These are phyloP conservation scores for Speoplatyrhinus poulsoni DNA, from an alignment of 2,113 vertebrate species.

Conservation along the genomic window DNA sequence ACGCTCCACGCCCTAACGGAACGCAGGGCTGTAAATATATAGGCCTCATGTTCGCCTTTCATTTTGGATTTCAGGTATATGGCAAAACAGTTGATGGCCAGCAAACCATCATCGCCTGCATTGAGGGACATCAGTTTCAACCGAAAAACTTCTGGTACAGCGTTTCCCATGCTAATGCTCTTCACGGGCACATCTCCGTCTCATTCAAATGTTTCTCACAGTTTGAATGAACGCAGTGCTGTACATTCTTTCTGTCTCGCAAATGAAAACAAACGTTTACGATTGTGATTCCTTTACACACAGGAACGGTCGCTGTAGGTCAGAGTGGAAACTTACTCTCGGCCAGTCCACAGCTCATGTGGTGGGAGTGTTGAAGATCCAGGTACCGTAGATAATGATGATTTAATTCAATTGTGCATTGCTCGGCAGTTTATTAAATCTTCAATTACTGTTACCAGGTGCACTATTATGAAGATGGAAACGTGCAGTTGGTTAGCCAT, in stretches of 20 bases:
- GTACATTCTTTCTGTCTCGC: not conserved
- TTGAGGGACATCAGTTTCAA: slow-evolving; percentile 98
- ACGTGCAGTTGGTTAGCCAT: slow-evolving; percentile 98
- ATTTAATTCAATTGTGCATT: not conserved
- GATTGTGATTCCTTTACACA: slow-evolving; percentile 19
- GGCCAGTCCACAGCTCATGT: slow-evolving; percentile 93
- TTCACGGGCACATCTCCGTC: slow-evolving; percentile 5
- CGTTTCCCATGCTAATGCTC: not conserved
- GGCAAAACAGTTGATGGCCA: slow-evolving; percentile 97
- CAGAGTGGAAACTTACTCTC: slow-evolving; percentile 98
- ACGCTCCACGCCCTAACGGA: not conserved
- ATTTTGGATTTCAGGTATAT: slow-evolving; percentile 83
- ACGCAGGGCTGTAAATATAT: not conserved
- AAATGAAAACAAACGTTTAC: not conserved
- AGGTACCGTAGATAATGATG: slow-evolving; percentile 74
- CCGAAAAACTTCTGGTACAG: slow-evolving; percentile 98
- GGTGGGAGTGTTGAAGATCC: slow-evolving; percentile 98
- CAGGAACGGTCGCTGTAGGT: slow-evolving; percentile 98
- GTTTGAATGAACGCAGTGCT: not conserved
- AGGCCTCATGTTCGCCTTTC: not conserved
- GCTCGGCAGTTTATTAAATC: not conserved
- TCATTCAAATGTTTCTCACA: not conserved
- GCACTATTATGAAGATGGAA: slow-evolving; percentile 99
- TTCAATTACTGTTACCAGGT: slow-evolving; percentile 73
- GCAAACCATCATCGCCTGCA: slow-evolving; percentile 95